Base-by-base conservation (phyloP, 2,113 vertebrate genomes). In the Oreochromis aureus region DNA sequence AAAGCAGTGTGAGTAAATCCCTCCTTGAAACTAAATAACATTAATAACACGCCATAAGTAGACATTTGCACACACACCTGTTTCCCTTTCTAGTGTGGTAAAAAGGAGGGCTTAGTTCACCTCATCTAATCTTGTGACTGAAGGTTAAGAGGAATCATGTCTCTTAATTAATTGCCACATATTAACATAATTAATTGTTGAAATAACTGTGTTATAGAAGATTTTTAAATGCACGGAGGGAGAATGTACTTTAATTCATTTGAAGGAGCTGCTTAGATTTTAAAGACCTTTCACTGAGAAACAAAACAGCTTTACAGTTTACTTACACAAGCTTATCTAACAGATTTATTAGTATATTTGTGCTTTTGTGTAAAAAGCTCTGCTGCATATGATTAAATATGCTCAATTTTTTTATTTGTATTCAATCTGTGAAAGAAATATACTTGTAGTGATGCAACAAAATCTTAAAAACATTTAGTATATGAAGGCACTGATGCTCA, bases 31-130 rank as follows among this genome's bases (percentile, higher is more conserved):
- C 86, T 76, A 73, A 84, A 87, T 91, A 61, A 34, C 90, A 93
- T 94, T 95, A 95, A 94, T 94, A 93, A 94, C 86, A 76, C 73
- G 73, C 85, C 51, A 63, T 59, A 78, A 87, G 82, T 55, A 71
- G 90, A 88, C 82, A 41, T 87, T 89, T 87, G 48, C 81, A 78
- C 76, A 82, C 85, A 51, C 85, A 91, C 84, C 87, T 89, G 88
- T 89, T 86, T 90, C 58, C 30, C 80, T 89, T 86, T 84, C 30
- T 27, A 32, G 55, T 83, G 54, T 13, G 12, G 8, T 24, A 16
- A 27, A 83, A 58, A 80, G 82, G 84, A 78, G 59, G 59, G 73
- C 16, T 69, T 36, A 15, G 58, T 82, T 58, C 44, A 39, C 76
- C 24, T 66, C 19, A 22, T 89, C 91, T 86, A 87, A 87, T 87